These are phyloP conservation scores for Autographa gamma DNA, from an alignment of 2,888 invertebrate species.

Conservation along the genomic window DNA sequence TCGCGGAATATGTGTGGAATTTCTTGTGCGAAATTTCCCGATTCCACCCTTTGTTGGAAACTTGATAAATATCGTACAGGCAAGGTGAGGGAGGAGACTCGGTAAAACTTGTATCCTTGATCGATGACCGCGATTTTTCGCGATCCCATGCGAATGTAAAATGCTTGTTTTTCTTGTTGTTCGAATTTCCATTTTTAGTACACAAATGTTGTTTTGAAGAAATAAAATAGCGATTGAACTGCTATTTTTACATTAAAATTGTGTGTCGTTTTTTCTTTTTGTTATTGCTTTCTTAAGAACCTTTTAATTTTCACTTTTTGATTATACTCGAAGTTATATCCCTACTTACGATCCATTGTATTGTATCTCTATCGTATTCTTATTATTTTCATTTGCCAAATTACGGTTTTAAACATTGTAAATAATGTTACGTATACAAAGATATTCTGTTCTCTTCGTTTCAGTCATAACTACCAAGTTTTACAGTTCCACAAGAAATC, in stretches of 20 bases:
- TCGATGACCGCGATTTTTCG: slow-evolving; percentile 61
- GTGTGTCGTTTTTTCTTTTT: neutral
- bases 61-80: slow-evolving; percentile 56
- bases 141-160: slow-evolving; percentile 33
- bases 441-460: neutral
- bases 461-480: neutral
- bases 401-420: too few relatives aligned
- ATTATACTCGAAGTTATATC: too few relatives aligned
- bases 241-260: neutral
- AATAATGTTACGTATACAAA: too few relatives aligned
- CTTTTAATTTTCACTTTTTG: neutral
- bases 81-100: slow-evolving; percentile 53
- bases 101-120: slow-evolving; percentile 57
- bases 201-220: neutral
- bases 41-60: slow-evolving; percentile 50
- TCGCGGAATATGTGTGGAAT: slow-evolving; percentile 35
- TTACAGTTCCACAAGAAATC: neutral
- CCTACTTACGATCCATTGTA: too few relatives aligned
- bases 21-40: slow-evolving; percentile 44
- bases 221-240: neutral
- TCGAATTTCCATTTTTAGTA: slow-evolving; percentile 18
- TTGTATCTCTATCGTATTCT: too few relatives aligned
- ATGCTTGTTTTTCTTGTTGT: slow-evolving; percentile 19
- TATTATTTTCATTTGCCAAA: too few relatives aligned
- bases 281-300: neutral